Evolutionary conservation across 2,888 invertebrate genomes (phyloP).

Genomic region (Drosophila macrothrix): DNA sequence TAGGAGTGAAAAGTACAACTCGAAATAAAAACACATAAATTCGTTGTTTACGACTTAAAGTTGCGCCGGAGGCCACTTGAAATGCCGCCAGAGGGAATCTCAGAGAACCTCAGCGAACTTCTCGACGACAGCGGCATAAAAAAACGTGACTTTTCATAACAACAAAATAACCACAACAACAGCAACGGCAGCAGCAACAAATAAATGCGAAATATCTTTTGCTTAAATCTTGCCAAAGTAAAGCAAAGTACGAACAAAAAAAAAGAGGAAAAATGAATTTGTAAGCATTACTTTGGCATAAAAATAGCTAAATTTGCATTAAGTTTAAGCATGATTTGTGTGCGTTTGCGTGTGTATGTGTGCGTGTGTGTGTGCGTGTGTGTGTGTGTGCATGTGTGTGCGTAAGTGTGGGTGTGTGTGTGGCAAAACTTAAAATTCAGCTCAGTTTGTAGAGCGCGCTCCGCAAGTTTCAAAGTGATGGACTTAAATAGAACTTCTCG

Average conservation of each 20-base stretch:
- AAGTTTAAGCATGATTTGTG: conserved; percentile 53
- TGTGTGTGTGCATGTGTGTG: conserved; percentile 1
- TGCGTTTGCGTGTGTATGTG: conserved; percentile 13
- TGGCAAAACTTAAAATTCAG: conserved; percentile 49
- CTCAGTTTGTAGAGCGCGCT: conserved; percentile 44
- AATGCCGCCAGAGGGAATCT: conserved; percentile 13
- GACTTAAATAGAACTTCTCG: conserved; percentile 19
- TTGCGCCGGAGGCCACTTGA: conserved; percentile 23
- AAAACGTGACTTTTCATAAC: conserved; percentile 73
- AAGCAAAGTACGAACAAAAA: conserved; percentile 11
- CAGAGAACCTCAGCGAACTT: conserved; percentile 6
- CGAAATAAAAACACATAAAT: conserved; percentile 42
- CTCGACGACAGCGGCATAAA: conserved; percentile 30
- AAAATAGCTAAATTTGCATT: conserved; percentile 69
- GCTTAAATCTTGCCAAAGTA: conserved; percentile 38
- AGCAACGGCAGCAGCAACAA: conserved; percentile 4
- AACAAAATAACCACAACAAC: conserved; percentile 25
- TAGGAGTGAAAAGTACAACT: conserved; percentile 14
- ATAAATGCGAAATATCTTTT: conserved; percentile 52
- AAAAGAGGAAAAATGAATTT: conserved; percentile 24
- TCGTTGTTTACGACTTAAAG: conserved; percentile 54
- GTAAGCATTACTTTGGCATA: conserved; percentile 56
- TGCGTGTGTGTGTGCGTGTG: conserved; percentile 3
- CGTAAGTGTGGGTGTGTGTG: conserved; percentile 12
- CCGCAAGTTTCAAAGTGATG: conserved; percentile 20